Percentiles rank a stretch among this genome's conserved stretches.
Conservation (phyloP, 2,113 vertebrate species). For the Datnioides undecimradiatus region DNA sequence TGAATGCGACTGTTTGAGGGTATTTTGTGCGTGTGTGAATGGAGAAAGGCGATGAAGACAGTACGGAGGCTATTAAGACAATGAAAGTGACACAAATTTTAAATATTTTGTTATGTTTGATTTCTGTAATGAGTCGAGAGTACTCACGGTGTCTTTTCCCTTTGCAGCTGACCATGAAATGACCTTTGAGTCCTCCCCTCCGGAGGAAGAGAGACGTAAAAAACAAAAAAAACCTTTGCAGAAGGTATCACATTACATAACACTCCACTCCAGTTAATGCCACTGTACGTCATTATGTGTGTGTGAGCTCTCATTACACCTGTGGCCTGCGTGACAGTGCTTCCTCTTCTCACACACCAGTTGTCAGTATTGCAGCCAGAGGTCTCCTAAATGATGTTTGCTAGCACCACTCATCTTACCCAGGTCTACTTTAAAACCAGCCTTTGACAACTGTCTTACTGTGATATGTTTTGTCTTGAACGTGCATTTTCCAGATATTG, state of each 20-base stretch:
- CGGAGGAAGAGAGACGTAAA: not conserved
- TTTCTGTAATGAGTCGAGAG: constrained; percentile 20
- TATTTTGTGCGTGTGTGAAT: constrained; percentile 19
- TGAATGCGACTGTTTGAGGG: constrained; percentile 48
- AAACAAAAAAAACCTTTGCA: not conserved
- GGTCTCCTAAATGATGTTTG: no score
- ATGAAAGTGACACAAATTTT: constrained; percentile 14
- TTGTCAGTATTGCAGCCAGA: no score
- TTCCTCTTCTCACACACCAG: not conserved
- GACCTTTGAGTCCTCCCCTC: not conserved
- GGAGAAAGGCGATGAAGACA: constrained; percentile 5
- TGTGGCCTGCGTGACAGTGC: not conserved
- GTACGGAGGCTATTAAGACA: not conserved
- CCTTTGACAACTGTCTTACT: no score
- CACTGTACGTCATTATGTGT: not conserved
- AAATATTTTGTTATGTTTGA: not conserved
- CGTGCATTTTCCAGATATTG: no score
- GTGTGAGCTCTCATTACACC: not conserved
- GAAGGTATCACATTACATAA: not conserved
- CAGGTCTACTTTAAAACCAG: no score
- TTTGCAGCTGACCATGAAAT: constrained; percentile 6
- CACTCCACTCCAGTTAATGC: not conserved
- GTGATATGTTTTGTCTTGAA: not conserved
- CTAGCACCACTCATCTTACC: no score
- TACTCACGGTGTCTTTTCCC: no score